Base-by-base conservation (phyloP, 2,888 invertebrate species). In the Tetrapedia diversipes region DNA sequence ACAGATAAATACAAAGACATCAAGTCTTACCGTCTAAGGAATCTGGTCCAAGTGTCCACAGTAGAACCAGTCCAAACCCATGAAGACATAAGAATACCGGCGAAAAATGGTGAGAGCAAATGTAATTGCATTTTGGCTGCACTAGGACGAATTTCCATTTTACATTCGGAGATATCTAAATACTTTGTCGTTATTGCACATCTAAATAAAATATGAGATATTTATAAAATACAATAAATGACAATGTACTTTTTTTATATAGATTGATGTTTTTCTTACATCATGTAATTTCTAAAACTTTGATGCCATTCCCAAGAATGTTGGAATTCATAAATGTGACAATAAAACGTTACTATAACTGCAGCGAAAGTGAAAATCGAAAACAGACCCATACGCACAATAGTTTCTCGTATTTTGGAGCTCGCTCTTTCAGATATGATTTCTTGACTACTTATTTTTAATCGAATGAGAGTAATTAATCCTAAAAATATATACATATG, bases 31-130 rank as follows among this genome's bases (percentile, higher is more conserved):
- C 96, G 96, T 89, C 95, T 94, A 70, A 97, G 92, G 91, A 96
- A 97, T 69, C 97, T 94, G 77, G 95, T 94, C 98, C 98, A 99
- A 16, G 96, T 95, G 83, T 96, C 95, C 7, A 96, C 91, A 6
- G 98, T 97, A 45, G 97, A 95, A 27, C 94, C 94, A 8, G 97
- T 98, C 98, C 98, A 98, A 37, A 97, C 96, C 98, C 98, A 98
- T 0, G 97, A 97, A 4, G 98, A 97, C 96, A 98, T 97, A 34
- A 96, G 94, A 77, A 97, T 94, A 49, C 98, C 98, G 45, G 96
- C 95, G 81, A 96, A 95, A 92, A 98, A 98, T 79, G 96, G 94
- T 66, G 96, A 95, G 75, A 98, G 92, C 85, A 98, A 92, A 86
- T 98, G 97, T 79, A 98, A 90, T 90, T 97, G 96, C 57, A 97